phyloP scores from a whole-genome alignment of 2,113 vertebrate species.

The Tupaia chinensis region DNA sequence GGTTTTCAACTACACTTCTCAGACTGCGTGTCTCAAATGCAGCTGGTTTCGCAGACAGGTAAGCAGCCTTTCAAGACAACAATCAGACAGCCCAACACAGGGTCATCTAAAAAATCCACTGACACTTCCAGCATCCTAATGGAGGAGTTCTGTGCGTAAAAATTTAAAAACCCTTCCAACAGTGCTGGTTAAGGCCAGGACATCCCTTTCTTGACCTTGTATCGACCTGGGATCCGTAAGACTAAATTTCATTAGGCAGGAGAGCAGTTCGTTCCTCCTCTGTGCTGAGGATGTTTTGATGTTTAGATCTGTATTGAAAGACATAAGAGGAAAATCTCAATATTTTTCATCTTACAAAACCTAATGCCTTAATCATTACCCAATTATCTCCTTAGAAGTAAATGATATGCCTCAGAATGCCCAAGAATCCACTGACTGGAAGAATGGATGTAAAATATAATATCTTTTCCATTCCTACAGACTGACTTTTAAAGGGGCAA shows the following conservation, averaged over 20 bases:
- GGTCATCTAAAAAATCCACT: slow-evolving; percentile 65
- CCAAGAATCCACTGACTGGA: background rate
- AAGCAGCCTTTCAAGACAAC: background rate
- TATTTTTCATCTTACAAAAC: background rate
- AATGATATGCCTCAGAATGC: background rate
- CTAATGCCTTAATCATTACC: background rate
- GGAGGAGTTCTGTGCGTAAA: background rate
- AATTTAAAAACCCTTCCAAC: background rate
- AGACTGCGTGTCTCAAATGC: background rate
- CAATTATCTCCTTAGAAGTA: background rate
- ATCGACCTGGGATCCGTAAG: background rate
- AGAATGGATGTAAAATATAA: background rate
- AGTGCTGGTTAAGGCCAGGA: background rate
- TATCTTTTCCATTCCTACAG: background rate
- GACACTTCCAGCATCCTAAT: slow-evolving; percentile 35
- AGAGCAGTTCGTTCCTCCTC: slow-evolving; percentile 84
- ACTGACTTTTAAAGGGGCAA: background rate
- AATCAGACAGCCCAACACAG: background rate
- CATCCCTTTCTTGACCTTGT: background rate
- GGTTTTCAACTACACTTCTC: slow-evolving; percentile 18
- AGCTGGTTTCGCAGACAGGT: background rate
- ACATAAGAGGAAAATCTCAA: background rate
- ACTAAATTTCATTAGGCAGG: slow-evolving; percentile 78
- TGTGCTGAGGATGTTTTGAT: slow-evolving; percentile 63
- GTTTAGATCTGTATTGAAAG: slow-evolving; percentile 75